Evolutionary conservation across 2,888 invertebrate species (phyloP).

Genomic region (Polyommatus icarus): DNA sequence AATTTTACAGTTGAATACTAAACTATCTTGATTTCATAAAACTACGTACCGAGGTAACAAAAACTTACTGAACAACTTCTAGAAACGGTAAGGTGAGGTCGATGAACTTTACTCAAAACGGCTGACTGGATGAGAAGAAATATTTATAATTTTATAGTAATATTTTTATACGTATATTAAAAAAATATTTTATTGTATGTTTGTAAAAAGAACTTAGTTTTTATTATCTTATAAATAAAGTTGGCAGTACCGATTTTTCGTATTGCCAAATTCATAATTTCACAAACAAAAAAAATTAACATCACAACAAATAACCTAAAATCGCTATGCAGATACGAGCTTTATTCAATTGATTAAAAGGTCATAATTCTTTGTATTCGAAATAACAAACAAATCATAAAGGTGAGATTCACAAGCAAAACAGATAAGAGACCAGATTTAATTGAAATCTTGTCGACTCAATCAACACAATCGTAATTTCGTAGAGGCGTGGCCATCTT

Average conservation of each 20-base stretch:
- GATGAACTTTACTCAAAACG: slow-evolving; percentile 27
- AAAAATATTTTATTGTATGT: no score
- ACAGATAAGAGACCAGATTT: slow-evolving; percentile 45
- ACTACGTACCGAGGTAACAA: slow-evolving; percentile 3
- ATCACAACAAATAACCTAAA: no score
- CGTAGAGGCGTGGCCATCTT: slow-evolving; percentile 35
- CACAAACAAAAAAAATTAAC: no score
- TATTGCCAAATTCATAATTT: no score
- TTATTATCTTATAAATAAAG: no score
- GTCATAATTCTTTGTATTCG: no score
- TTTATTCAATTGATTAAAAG: not conserved
- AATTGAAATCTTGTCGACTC: slow-evolving; percentile 45
- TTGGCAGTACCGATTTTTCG: no score
- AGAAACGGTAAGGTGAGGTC: slow-evolving; percentile 21
- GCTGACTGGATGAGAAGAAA: not conserved
- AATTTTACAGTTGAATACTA: slow-evolving; percentile 10
- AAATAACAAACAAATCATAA: slow-evolving; percentile 40
- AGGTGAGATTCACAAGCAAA: slow-evolving; percentile 45
- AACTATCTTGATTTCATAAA: slow-evolving; percentile 20
- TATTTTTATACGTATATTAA: not conserved
- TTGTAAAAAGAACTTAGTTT: no score
- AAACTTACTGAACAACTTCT: slow-evolving; percentile 20
- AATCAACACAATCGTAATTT: slow-evolving; percentile 37
- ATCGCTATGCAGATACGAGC: no score
- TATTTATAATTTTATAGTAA: not conserved